Conservation (phyloP, 2,888 invertebrate genomes). For the Agrotis puta region DNA sequence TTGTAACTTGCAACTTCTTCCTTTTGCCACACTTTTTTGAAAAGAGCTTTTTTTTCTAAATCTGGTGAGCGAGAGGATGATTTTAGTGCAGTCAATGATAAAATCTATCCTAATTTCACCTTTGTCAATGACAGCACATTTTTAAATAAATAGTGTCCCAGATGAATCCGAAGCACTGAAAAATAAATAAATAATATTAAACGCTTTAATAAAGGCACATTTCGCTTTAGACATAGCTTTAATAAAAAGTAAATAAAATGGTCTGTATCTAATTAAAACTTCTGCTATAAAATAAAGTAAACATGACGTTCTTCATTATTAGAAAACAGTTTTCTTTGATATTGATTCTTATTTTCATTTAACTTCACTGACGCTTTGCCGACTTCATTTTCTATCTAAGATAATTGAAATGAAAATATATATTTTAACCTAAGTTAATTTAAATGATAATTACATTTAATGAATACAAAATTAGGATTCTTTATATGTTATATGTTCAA, state of each 20-base stretch:
- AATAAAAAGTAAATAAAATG: constrained; percentile 50
- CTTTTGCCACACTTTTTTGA: constrained; percentile 37
- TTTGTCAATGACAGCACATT: constrained; percentile 79
- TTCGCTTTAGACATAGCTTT: constrained; percentile 60
- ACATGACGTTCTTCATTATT: constrained; percentile 26
- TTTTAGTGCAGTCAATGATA: constrained; percentile 78
- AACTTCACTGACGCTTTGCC: constrained; percentile 59
- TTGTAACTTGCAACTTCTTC: constrained; percentile 34
- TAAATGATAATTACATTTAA: constrained; percentile 8
- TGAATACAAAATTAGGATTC: constrained; percentile 10
- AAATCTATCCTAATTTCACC: constrained; percentile 65
- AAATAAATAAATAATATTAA: constrained; percentile 64
- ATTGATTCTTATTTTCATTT: constrained; percentile 50
- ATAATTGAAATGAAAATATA: constrained; percentile 22
- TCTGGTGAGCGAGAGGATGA: constrained; percentile 86
- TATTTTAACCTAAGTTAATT: constrained; percentile 12
- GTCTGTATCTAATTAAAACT: constrained; percentile 38
- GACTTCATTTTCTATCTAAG: constrained; percentile 40
- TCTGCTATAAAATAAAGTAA: constrained; percentile 36
- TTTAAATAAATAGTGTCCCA: constrained; percentile 80
- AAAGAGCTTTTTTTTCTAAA: constrained; percentile 50
- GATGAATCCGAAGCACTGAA: constrained; percentile 88
- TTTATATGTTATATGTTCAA: constrained; percentile 23
- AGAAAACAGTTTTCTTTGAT: constrained; percentile 45
- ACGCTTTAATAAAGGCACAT: constrained; percentile 63